Percentiles rank a stretch among this genome's conserved stretches.
phyloP scores from a whole-genome alignment of 2,113 vertebrate genomes.

The Saccopteryx leptura region DNA sequence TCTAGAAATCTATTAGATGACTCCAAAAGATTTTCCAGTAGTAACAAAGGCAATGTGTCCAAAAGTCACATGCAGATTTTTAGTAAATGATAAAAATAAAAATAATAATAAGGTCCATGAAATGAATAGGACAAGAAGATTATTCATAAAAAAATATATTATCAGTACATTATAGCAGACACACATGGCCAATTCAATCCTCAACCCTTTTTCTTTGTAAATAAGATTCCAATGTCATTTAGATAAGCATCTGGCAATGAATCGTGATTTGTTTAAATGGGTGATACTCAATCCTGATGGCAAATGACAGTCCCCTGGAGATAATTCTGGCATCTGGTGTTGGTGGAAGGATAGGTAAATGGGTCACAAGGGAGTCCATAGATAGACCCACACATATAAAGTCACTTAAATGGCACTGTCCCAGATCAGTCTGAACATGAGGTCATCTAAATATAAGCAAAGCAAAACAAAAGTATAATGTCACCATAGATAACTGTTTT shows the following conservation, averaged over 20 bases:
- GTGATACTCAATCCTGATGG: background rate
- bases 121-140: background rate
- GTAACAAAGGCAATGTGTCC: background rate
- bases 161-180: background rate
- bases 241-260: background rate
- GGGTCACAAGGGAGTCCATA: background rate
- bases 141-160: background rate
- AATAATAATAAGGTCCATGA: background rate
- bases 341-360: background rate
- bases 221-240: conserved; percentile 37
- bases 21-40: background rate
- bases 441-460: background rate
- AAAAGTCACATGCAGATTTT: background rate
- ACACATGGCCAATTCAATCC: background rate
- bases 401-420: background rate
- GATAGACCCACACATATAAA: conserved; percentile 25
- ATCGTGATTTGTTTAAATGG: background rate
- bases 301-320: background rate
- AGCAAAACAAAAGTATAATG: background rate
- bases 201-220: background rate
- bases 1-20: background rate
- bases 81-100: background rate
- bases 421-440: background rate
- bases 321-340: background rate
- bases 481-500: background rate